Percentiles rank a stretch among this genome's conserved stretches.
phyloP scores from a whole-genome alignment of 2,888 invertebrate species.

The Pyrocoelia pectoralis region DNA sequence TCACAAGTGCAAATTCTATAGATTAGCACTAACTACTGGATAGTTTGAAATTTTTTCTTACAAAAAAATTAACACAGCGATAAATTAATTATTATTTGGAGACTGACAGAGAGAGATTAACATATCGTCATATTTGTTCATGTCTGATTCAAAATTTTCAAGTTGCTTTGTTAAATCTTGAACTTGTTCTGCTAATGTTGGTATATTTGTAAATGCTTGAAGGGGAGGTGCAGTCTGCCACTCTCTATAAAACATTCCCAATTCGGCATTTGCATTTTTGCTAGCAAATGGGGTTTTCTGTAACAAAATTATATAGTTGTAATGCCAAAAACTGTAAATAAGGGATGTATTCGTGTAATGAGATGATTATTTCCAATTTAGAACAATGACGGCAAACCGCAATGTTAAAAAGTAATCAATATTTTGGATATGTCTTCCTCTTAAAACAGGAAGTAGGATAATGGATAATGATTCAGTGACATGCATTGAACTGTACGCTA shows the following conservation, averaged over 20 bases:
- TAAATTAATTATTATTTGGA: slow-evolving; percentile 62
- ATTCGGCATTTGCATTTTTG: slow-evolving; percentile 74
- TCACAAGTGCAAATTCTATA: slow-evolving; percentile 36
- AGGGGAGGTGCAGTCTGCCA: slow-evolving; percentile 72
- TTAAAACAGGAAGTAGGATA: too few species aligned
- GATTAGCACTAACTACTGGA: slow-evolving; percentile 34
- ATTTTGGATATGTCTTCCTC: too few species aligned
- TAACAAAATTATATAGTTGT: slow-evolving; percentile 52
- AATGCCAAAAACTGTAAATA: too few species aligned
- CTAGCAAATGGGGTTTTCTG: slow-evolving; percentile 85
- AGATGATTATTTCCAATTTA: too few species aligned
- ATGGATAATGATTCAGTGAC: too few species aligned
- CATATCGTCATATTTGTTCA: slow-evolving; percentile 79
- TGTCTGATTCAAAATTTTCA: slow-evolving; percentile 76
- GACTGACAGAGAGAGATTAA: slow-evolving; percentile 74
- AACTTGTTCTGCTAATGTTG: slow-evolving; percentile 65
- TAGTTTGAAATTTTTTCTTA: slow-evolving; percentile 27
- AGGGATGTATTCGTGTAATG: too few species aligned
- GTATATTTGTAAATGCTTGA: slow-evolving; percentile 54
- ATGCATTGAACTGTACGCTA: too few species aligned
- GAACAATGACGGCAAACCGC: too few species aligned
- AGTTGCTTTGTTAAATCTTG: slow-evolving; percentile 73
- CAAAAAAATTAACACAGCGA: slow-evolving; percentile 12
- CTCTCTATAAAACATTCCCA: slow-evolving; percentile 81
- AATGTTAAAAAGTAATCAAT: too few species aligned